These are phyloP conservation scores for Chalcis sispes DNA, from an alignment of 2,888 invertebrate genomes.

Conservation along the genomic window DNA sequence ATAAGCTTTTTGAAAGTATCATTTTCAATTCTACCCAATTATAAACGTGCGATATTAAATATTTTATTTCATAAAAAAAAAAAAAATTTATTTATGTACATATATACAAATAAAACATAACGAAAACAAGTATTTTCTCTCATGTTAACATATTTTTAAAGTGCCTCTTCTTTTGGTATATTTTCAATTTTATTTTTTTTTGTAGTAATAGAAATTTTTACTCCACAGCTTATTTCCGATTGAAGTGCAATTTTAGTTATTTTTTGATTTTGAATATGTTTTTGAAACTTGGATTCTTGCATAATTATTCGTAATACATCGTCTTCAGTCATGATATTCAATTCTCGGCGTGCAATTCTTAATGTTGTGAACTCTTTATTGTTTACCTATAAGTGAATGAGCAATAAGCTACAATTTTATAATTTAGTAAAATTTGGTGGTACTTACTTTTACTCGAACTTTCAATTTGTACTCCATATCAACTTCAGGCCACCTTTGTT, in stretches of 20 bases:
- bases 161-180: conserved; percentile 13
- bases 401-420: neutral
- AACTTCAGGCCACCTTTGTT: conserved; percentile 88
- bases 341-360: conserved; percentile 27
- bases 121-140: neutral
- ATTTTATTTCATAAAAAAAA: neutral
- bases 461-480: conserved; percentile 83
- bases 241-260: conserved; percentile 37
- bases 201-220: conserved; percentile 30
- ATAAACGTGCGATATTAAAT: neutral
- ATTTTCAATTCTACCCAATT: no score
- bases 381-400: conserved; percentile 55
- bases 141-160: neutral
- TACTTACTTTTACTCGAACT: conserved; percentile 81
- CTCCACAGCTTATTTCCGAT: conserved; percentile 49
- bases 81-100: conserved; percentile 30
- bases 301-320: conserved; percentile 33
- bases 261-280: conserved; percentile 23
- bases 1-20: neutral
- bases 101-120: conserved; percentile 19
- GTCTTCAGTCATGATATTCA: conserved; percentile 42
- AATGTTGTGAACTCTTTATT: conserved; percentile 31
- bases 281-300: conserved; percentile 32
- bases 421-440: neutral
- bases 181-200: conserved; percentile 34